Conservation (phyloP, 1,140 invertebrate species). For the Bombus sibiricus region DNA sequence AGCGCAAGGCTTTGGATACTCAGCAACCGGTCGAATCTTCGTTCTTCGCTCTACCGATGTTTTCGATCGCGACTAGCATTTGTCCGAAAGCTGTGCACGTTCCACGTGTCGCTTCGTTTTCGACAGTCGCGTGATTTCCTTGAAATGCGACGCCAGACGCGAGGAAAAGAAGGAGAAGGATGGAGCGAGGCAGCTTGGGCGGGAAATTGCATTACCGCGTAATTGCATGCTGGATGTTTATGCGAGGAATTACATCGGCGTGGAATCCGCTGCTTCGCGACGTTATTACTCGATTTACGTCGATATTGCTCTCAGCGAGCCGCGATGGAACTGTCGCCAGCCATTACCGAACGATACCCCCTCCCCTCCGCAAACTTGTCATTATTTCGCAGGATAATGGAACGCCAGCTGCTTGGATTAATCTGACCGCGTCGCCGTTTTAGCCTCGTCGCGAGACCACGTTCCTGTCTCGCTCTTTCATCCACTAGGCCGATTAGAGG, state of each 20-base stretch:
- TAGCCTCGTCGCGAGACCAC: too few species aligned
- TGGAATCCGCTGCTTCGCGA: conserved; percentile 43
- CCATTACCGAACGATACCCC: conserved; percentile 34
- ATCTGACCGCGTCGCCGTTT: too few species aligned
- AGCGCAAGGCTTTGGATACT: too few species aligned
- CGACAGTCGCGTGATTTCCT: not conserved
- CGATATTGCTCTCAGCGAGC: conserved; percentile 39
- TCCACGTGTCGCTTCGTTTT: not conserved
- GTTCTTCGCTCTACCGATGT: too few species aligned
- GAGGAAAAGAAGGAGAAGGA: conserved; percentile 1
- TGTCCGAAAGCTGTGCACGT: too few species aligned
- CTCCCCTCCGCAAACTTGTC: not conserved
- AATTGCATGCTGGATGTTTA: conserved; percentile 66
- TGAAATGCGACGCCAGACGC: not conserved
- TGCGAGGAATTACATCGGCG: conserved; percentile 56
- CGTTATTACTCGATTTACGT: conserved; percentile 63
- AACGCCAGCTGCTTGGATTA: not conserved
- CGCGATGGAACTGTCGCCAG: conserved; percentile 9
- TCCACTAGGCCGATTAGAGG: too few species aligned
- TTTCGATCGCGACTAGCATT: too few species aligned
- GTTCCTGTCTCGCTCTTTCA: too few species aligned
- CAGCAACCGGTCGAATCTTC: too few species aligned
- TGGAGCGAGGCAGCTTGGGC: not conserved
- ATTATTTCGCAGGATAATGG: not conserved
- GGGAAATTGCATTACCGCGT: conserved; percentile 61